phyloP scores from a whole-genome alignment of 2,888 invertebrate species.

The Diarsia mendica region DNA sequence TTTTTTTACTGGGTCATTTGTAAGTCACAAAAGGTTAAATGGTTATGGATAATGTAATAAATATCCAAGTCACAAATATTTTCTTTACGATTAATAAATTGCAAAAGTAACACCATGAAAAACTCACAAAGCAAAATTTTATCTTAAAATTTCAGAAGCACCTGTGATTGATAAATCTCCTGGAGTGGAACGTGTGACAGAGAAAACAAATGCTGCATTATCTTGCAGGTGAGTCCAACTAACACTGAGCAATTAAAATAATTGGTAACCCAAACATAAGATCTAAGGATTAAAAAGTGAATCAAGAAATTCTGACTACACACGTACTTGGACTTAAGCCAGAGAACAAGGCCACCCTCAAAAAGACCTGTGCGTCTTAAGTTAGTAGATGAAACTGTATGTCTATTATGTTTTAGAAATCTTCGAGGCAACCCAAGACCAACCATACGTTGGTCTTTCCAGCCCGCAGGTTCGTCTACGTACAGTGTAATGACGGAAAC shows the following conservation, averaged over 20 bases:
- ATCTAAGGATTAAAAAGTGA: background rate
- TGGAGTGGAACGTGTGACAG: conserved; percentile 34
- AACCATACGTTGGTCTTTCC: conserved; percentile 69
- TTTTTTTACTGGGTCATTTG: no score
- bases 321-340: background rate
- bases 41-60: background rate
- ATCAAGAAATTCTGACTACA: background rate
- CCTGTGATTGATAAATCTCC: conserved; percentile 70
- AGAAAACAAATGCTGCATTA: conserved; percentile 62
- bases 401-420: conserved; percentile 57
- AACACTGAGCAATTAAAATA: background rate
- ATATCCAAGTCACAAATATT: no score
- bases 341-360: background rate
- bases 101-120: no score
- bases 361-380: background rate
- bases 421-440: conserved; percentile 70
- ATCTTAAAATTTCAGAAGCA: background rate
- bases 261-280: background rate
- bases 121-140: background rate
- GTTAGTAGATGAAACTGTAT: background rate
- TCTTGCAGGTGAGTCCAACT: conserved; percentile 70
- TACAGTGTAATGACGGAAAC: conserved; percentile 43
- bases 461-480: background rate
- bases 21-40: no score
- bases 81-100: background rate